These are phyloP conservation scores for Forficula auricularia DNA, from an alignment of 1,140 invertebrate genomes.

Conservation along the genomic window DNA sequence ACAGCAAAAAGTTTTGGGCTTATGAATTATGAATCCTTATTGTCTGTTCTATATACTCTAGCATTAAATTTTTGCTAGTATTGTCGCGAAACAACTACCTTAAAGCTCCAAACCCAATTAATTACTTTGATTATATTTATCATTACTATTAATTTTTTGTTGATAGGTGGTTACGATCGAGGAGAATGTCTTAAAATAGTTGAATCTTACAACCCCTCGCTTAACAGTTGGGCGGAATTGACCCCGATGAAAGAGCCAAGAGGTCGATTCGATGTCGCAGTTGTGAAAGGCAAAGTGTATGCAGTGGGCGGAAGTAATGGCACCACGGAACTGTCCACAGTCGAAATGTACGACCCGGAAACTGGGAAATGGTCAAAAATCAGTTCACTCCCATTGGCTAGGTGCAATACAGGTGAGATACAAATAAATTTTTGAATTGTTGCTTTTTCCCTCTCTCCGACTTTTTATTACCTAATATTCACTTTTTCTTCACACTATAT, in stretches of 20 bases:
- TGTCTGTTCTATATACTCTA: too few relatives aligned
- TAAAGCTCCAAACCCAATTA: too few relatives aligned
- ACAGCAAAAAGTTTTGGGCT: too few relatives aligned
- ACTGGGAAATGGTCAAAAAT: conserved; percentile 41
- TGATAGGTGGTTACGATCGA: conserved; percentile 65
- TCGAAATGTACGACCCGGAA: conserved; percentile 43
- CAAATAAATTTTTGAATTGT: too few relatives aligned
- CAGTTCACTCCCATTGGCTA: conserved; percentile 40
- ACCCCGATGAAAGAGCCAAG: conserved; percentile 49
- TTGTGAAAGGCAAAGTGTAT: conserved; percentile 46
- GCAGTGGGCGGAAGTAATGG: conserved; percentile 68
- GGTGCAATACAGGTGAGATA: conserved; percentile 43
- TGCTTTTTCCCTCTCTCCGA: too few relatives aligned
- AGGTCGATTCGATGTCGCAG: conserved; percentile 55
- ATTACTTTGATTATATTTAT: too few relatives aligned
- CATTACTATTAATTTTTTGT: conserved; percentile 17
- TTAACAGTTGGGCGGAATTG: conserved; percentile 47
- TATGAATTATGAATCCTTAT: too few relatives aligned
- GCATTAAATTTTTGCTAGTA: too few relatives aligned
- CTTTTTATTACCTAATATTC: too few relatives aligned
- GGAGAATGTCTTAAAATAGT: conserved; percentile 60
- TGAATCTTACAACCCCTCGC: conserved; percentile 50
- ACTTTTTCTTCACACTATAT: neutral
- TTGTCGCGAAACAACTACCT: too few relatives aligned
- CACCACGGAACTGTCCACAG: conserved; percentile 46